phyloP scores from a whole-genome alignment of 2,113 vertebrate species.

The Indicator indicator region DNA sequence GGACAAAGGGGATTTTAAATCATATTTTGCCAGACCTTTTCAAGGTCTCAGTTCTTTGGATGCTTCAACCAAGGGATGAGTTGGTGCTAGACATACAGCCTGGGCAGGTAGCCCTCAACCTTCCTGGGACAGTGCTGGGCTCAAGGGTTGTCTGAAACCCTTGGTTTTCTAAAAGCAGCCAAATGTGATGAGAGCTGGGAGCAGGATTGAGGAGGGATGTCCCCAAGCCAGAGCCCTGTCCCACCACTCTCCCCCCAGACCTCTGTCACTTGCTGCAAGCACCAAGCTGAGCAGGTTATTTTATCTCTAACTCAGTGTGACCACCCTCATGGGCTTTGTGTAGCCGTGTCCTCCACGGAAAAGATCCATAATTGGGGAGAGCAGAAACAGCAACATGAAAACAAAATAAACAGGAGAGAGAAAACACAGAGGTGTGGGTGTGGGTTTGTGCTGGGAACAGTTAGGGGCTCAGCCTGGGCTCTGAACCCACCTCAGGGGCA shows the following conservation, averaged over 20 bases:
- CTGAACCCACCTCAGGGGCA: not conserved
- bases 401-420: not conserved
- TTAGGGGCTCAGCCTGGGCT: not conserved
- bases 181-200: fast-evolving
- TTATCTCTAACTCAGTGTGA: not conserved
- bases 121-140: not conserved
- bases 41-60: not conserved
- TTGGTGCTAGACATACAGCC: not conserved
- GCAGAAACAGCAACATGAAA: fast-evolving
- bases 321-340: not conserved
- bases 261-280: fast-evolving
- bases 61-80: not conserved
- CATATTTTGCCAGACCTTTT: not conserved
- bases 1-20: not conserved
- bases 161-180: not conserved
- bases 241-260: not conserved
- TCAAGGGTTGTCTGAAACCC: fast-evolving
- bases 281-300: not conserved
- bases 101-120: not conserved
- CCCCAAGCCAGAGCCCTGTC: fast-evolving
- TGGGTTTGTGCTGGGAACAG: not conserved
- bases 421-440: not conserved
- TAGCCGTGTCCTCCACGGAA: not conserved
- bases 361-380: not conserved
- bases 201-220: fast-evolving